These are phyloP conservation scores for Siphamia tubifer DNA, from an alignment of 2,113 vertebrate species.

Conservation along the genomic window DNA sequence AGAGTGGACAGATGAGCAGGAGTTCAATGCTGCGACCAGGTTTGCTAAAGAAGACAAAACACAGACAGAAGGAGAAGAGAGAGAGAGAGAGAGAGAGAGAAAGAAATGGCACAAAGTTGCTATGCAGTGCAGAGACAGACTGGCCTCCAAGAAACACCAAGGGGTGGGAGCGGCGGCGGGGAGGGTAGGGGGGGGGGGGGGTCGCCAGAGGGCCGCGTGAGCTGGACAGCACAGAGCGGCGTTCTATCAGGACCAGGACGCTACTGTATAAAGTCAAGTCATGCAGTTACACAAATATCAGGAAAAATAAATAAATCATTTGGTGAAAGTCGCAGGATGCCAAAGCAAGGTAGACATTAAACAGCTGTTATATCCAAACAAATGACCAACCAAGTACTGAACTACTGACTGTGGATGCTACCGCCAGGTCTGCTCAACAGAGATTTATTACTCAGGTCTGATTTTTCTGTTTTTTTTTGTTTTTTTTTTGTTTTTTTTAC, in stretches of 20 bases:
- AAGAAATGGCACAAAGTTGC: constrained; percentile 27
- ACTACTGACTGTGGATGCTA: not conserved
- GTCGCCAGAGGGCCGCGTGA: constrained; percentile 52
- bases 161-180: no score
- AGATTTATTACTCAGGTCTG: not conserved
- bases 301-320: constrained; percentile 40
- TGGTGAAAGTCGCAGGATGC: constrained; percentile 24
- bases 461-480: no score
- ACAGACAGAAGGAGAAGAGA: not conserved
- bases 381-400: not conserved
- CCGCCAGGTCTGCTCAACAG: not conserved
- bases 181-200: no score
- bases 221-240: constrained; percentile 38
- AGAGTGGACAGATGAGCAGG: constrained; percentile 6
- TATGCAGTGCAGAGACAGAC: constrained; percentile 40
- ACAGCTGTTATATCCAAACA: constrained; percentile 12
- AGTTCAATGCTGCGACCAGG: constrained; percentile 31
- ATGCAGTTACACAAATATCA: constrained; percentile 69
- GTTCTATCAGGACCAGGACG: constrained; percentile 50
- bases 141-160: constrained; percentile 46
- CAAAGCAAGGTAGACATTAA: constrained; percentile 37
- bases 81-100: constrained; percentile 3
- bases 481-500: no score
- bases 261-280: constrained; percentile 52
- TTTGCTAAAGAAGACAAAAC: constrained; percentile 30